A percentile compares a stretch with the other conserved stretches of the same genome.
phyloP scores from a whole-genome alignment of 2,113 vertebrate species.

The Hippocampus comes region DNA sequence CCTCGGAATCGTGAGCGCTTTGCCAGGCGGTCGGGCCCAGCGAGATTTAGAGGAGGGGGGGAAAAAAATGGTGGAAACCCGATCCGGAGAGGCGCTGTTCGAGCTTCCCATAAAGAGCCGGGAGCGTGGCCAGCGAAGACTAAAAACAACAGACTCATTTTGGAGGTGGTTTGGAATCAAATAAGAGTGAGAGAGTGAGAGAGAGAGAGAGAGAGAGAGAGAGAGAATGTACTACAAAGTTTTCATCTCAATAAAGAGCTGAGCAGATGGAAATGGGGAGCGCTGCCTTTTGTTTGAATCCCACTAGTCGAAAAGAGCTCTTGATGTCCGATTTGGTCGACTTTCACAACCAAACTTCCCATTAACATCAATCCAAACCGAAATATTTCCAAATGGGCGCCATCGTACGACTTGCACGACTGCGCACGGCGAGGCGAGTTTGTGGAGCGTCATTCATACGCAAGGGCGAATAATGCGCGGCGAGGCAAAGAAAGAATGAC shows the following conservation, averaged over 20 bases:
- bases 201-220: constrained; percentile 8
- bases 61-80: constrained; percentile 52
- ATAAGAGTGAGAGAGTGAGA: constrained; percentile 3
- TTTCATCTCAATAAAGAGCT: constrained; percentile 12
- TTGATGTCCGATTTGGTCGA: neutral
- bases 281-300: constrained; percentile 19
- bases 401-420: no score
- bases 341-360: neutral
- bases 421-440: no score
- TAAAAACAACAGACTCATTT: constrained; percentile 25
- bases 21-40: constrained; percentile 67
- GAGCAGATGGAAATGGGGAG: constrained; percentile 50
- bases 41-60: constrained; percentile 29
- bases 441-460: no score
- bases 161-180: constrained; percentile 13
- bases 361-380: neutral
- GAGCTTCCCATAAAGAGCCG: constrained; percentile 48
- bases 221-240: constrained; percentile 18
- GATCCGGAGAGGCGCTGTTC: constrained; percentile 52
- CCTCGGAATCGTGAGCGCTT: constrained; percentile 69
- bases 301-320: constrained; percentile 19
- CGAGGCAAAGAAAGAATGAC: neutral
- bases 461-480: no score
- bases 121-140: constrained; percentile 33
- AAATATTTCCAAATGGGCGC: neutral